Percentiles rank a stretch among this genome's conserved stretches.
Evolutionary conservation across 2,113 vertebrate genomes (phyloP).

Genomic region (Formicarius rufipectus): DNA sequence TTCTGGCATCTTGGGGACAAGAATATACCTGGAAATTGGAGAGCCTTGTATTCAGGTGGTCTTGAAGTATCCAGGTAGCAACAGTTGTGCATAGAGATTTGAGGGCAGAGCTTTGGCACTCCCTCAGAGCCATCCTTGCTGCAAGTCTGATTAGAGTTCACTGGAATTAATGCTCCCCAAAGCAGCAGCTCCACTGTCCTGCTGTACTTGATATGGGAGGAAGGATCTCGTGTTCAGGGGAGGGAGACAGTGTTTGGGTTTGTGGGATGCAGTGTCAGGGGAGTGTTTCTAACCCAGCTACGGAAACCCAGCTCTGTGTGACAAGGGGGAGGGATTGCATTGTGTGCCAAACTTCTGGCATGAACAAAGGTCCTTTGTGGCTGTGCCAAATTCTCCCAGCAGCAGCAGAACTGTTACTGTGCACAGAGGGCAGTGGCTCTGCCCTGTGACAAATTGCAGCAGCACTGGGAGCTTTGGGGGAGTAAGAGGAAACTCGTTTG

Average conservation of each 20-base stretch:
- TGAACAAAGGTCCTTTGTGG: conserved; percentile 57
- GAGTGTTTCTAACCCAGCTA: neutral
- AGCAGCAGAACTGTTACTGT: neutral
- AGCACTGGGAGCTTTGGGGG: neutral
- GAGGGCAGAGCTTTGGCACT: neutral
- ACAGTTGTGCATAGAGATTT: neutral
- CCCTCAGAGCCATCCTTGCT: neutral
- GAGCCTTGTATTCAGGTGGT: neutral
- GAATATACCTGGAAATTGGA: neutral
- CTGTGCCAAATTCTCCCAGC: neutral
- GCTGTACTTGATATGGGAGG: neutral
- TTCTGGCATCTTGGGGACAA: neutral
- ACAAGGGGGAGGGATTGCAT: conserved; percentile 36
- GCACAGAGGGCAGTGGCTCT: conserved; percentile 38
- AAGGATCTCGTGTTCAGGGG: rapidly evolving
- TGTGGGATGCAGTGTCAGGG: neutral
- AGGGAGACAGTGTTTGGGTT: neutral
- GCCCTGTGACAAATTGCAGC: neutral
- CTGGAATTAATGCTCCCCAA: neutral
- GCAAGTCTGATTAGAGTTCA: neutral
- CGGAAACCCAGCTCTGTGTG: neutral
- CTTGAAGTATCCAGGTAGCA: neutral
- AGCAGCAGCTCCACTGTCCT: rapidly evolving
- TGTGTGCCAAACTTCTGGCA: conserved; percentile 3
- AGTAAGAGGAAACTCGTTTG: neutral